Base-by-base conservation (phyloP, 2,888 invertebrate species). In the Ophioninae sp. region DNA sequence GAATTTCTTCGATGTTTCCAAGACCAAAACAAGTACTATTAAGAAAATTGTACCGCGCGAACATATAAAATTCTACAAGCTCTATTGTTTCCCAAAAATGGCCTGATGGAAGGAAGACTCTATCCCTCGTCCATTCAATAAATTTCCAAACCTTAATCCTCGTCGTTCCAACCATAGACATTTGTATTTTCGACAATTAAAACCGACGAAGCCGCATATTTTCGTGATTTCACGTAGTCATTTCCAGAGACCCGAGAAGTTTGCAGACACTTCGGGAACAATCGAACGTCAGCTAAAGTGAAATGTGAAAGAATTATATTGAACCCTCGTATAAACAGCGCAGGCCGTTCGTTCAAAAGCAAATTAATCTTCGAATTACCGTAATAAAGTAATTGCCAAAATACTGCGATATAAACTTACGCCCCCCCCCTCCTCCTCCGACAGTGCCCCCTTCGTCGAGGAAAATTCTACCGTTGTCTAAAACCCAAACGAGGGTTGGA, bases 301-400 rank as follows among this genome's bases (percentile, higher is more conserved):
- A 69, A 77, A 67, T 67, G 67, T 17, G 68, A 20, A 69, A 51
- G n/a, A 74, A 65, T 65, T 72, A 58, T 72, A 79, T 79, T 64
- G 20, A 30, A 30, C 64, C 41, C 58, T 58, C n/a, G 37, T 72
- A 61, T 59, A 68, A 23, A 41, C 17, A 17, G 17, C 17, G 5
- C 51, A 6, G 6, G 17, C 51, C 51, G 6, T 72, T 65, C 59
- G 22, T 74, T 76, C 79, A 85, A 79, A 51, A 6, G 85, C 76
- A 86, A 88, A 88, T 89, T 88, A 89, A 90, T 89, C 85, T 82
- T 81, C 85, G 84, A 88, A 88, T 88, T 85, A 86, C 82, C 75
- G 84, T 83, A 88, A 89, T 89, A 87, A 89, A 90, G 87, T 86
- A 87, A 89, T 89, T 83, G 86, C 20, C 78, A 44, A 58, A 41